Percentiles rank a stretch among this genome's conserved stretches.
These are phyloP conservation scores for Vimba vimba DNA, from an alignment of 2,113 vertebrate species.

Conservation along the genomic window DNA sequence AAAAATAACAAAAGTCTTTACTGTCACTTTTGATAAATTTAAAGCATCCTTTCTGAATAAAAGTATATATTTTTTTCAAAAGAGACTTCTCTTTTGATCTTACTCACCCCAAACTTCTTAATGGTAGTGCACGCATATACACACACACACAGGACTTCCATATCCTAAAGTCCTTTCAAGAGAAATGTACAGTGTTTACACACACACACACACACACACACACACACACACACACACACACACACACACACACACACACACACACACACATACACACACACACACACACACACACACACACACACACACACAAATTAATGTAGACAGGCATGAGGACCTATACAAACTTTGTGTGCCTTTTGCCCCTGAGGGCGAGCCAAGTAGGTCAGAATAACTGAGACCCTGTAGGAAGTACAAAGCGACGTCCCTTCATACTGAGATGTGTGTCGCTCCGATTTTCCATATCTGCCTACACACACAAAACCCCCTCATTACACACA, in stretches of 20 bases:
- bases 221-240: conserved; percentile 29
- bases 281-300: conserved; percentile 15
- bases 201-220: conserved; percentile 22
- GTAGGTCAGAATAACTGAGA: conserved; percentile 47
- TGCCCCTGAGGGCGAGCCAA: conserved; percentile 23
- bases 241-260: conserved; percentile 12
- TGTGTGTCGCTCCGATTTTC: conserved; percentile 30
- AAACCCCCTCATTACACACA: neutral
- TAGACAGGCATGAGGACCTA: conserved; percentile 45
- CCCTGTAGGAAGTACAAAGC: conserved; percentile 28
- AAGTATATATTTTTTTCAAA: too few relatives aligned
- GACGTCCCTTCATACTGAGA: conserved; percentile 10
- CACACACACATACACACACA: conserved; percentile 27
- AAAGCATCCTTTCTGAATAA: too few relatives aligned
- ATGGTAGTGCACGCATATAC: too few relatives aligned
- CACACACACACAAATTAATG: conserved; percentile 29
- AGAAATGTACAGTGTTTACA: neutral
- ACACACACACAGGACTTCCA: neutral
- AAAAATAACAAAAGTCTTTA: too few relatives aligned
- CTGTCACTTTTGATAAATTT: too few relatives aligned
- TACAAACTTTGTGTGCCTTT: conserved; percentile 38
- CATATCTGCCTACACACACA: conserved; percentile 15
- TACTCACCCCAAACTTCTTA: too few relatives aligned
- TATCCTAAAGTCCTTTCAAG: neutral
- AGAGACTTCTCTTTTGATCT: too few relatives aligned